These are phyloP conservation scores for Agrotis exclamationis DNA, from an alignment of 2,888 invertebrate species.

Conservation along the genomic window DNA sequence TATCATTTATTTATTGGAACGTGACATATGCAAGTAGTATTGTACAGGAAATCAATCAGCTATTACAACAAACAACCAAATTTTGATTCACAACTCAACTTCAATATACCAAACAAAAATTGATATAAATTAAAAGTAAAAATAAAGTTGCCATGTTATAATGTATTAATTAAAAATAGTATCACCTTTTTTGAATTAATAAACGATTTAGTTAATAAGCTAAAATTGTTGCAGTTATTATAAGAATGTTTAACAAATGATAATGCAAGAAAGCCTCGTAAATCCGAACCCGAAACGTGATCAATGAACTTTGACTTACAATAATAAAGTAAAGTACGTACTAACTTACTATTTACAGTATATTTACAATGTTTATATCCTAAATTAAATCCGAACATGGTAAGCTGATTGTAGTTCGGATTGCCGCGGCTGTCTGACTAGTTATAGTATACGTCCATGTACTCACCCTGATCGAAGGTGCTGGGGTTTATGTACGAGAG, in stretches of 20 bases:
- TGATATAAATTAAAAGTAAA: slow-evolving; percentile 23
- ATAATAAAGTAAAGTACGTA: slow-evolving; percentile 28
- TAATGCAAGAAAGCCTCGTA: slow-evolving; percentile 54
- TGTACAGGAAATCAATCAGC: slow-evolving; percentile 53
- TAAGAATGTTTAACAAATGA: slow-evolving; percentile 81
- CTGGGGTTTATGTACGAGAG: slow-evolving; percentile 97
- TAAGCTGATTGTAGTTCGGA: slow-evolving; percentile 53
- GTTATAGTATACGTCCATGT: slow-evolving; percentile 78
- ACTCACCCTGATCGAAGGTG: slow-evolving; percentile 96
- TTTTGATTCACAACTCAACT: slow-evolving; percentile 23
- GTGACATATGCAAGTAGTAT: slow-evolving; percentile 48
- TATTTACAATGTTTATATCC: slow-evolving; percentile 58
- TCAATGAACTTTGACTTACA: slow-evolving; percentile 34
- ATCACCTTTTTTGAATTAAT: slow-evolving; percentile 22
- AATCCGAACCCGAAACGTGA: slow-evolving; percentile 60
- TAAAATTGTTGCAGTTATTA: slow-evolving; percentile 77
- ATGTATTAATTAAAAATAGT: slow-evolving; percentile 33
- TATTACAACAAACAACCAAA: slow-evolving; percentile 16
- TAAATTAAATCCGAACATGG: slow-evolving; percentile 44
- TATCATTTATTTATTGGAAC: slow-evolving; percentile 63
- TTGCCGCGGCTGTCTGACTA: slow-evolving; percentile 51
- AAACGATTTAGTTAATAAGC: slow-evolving; percentile 7
- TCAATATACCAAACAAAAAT: slow-evolving; percentile 53
- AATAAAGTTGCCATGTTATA: slow-evolving; percentile 46
- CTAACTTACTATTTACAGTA: slow-evolving; percentile 53